Base-by-base conservation (phyloP, 2,888 invertebrate genomes). In the Coelinius sp. region DNA sequence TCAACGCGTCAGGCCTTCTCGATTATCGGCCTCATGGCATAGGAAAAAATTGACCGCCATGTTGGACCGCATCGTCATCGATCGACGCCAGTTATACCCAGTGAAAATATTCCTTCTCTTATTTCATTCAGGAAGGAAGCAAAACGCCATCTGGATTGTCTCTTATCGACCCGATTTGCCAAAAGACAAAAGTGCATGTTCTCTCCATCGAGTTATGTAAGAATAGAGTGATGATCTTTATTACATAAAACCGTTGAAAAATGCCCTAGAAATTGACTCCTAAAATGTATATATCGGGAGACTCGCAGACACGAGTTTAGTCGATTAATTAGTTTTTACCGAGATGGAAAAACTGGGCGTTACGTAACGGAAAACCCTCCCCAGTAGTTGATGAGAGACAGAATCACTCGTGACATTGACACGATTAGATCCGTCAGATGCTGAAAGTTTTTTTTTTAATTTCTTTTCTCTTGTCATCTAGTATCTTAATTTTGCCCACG, bases 51-150 rank as follows among this genome's bases (percentile, higher is more conserved):
- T 20, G 73, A 75, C 84, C 77, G 87, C 87, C 87, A 87, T 87
- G 70, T 87, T 87, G 83, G 78, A 77, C 79, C 78, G 84, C 82
- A 82, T 77, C 83, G 83, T 85, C 84, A 87, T 87, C 86, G 87
- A 87, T 87, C 84, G 83, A 76, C 77, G 63, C 65, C 66, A 63
- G 73, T n/a, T n/a, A n/a, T 53, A 65, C 25, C 74, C 66, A 38
- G 35, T 12, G 41, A 46, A 63, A 46, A 62, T 59, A 31, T 59
- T 59, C 20, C 59, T 25, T 53, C 53, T 52, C 25, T 49, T 22
- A 24, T 22, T 53, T n/a, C 53, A 25, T 53, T 53, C 25, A 52
- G 24, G 75, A 77, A 41, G 41, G 66, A 72, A 63, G 56, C 14
- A 63, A 77, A 79, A 80, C 81, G 85, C 85, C 85, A 86, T 84